A percentile compares a stretch with the other conserved stretches of the same genome.
Conservation (phyloP, 2,888 invertebrate species). For the Sarcophaga caerulescens region DNA sequence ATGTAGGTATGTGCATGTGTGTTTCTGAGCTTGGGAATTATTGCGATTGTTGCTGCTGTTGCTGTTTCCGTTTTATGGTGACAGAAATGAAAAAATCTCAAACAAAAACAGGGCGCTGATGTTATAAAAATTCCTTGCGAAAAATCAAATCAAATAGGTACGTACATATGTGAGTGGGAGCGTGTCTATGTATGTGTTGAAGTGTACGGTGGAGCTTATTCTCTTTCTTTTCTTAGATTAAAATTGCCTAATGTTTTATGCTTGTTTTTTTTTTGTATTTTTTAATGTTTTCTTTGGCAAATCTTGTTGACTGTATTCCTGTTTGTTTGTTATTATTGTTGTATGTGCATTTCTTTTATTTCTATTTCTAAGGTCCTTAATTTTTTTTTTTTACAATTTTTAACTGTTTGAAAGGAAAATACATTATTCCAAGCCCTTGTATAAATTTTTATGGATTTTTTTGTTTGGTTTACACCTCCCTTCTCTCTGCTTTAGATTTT, state of each 20-base stretch:
- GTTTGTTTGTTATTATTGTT: conserved; percentile 50
- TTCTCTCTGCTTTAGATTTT: conserved; percentile 1
- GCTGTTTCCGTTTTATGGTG: conserved; percentile 26
- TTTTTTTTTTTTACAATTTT: conserved; percentile 15
- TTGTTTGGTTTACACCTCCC: conserved; percentile 31
- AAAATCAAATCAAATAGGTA: conserved; percentile 18
- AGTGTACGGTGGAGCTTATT: no score
- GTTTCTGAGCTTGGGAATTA: background rate
- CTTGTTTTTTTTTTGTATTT: conserved; percentile 34
- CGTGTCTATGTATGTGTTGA: no score
- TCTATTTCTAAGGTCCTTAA: conserved; percentile 9
- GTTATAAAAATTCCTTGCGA: conserved; percentile 62
- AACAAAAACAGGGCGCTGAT: conserved; percentile 58
- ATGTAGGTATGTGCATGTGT: conserved; percentile 20
- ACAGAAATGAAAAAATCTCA: conserved; percentile 27
- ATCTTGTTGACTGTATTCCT: conserved; percentile 9
- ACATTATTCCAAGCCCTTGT: background rate
- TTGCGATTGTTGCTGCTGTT: conserved; percentile 25
- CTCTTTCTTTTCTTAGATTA: no score
- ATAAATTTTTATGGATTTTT: conserved; percentile 62
- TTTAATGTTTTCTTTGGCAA: conserved; percentile 40
- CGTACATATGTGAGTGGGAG: no score
- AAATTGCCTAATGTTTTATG: conserved; percentile 54
- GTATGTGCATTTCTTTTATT: conserved; percentile 58
- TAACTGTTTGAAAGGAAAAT: conserved; percentile 57